Percentiles rank a stretch among this genome's conserved stretches.
phyloP scores from a whole-genome alignment of 2,888 invertebrate genomes.

The Drosophila infuscata region DNA sequence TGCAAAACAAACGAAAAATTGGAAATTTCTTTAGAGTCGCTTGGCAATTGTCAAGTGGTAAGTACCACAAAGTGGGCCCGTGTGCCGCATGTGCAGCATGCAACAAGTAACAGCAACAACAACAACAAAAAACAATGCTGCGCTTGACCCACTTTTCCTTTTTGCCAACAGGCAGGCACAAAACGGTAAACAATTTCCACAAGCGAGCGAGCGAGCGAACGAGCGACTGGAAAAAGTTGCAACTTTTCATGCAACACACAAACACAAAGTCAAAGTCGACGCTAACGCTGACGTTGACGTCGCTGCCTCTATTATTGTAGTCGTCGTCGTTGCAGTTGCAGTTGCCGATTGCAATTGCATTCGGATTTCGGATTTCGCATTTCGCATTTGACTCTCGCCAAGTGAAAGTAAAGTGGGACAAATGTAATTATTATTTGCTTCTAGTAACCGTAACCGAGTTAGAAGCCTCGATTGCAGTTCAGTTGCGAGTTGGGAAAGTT shows the following conservation, averaged over 20 bases:
- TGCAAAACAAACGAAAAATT: conserved; percentile 46
- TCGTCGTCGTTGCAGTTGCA: conserved; percentile 19
- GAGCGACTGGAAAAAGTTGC: conserved; percentile 70
- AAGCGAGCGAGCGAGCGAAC: conserved; percentile 20
- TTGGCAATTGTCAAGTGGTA: conserved; percentile 68
- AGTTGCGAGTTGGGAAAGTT: conserved; percentile 64
- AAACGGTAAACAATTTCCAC: conserved; percentile 69
- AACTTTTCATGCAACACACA: conserved; percentile 71
- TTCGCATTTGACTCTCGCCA: conserved; percentile 61
- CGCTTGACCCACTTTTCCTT: conserved; percentile 83
- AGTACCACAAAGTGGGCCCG: conserved; percentile 51
- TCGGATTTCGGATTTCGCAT: conserved; percentile 42
- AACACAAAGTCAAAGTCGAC: conserved; percentile 64
- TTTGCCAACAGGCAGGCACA: conserved; percentile 54
- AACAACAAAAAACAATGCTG: conserved; percentile 71
- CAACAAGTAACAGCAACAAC: conserved; percentile 66
- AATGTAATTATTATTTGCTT: conserved; percentile 83
- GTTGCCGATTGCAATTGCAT: conserved; percentile 49
- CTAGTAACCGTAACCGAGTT: conserved; percentile 79
- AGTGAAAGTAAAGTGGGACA: conserved; percentile 84
- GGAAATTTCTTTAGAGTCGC: conserved; percentile 40
- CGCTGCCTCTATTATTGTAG: conserved; percentile 27
- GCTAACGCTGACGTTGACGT: conserved; percentile 51
- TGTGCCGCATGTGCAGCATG: conserved; percentile 70
- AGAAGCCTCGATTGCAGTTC: conserved; percentile 69